A percentile compares a stretch with the other conserved stretches of the same genome.
Evolutionary conservation across 2,888 invertebrate species (phyloP).

Genomic region (Nezara viridula): DNA sequence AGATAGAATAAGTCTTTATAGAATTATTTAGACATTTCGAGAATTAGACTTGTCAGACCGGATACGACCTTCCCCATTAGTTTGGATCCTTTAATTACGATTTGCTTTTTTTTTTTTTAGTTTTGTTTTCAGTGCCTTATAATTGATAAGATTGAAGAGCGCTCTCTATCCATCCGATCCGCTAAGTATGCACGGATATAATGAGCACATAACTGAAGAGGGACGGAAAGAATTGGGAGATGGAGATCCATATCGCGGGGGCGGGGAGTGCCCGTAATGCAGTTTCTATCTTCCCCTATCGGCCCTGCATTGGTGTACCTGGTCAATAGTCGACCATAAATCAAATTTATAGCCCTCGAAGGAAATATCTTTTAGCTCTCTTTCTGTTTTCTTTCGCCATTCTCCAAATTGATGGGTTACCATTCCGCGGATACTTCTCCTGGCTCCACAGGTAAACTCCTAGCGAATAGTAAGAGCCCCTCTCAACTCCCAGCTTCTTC

Average conservation of each 20-base stretch:
- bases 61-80: too few relatives aligned
- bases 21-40: too few relatives aligned
- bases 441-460: constrained; percentile 45
- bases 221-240: neutral
- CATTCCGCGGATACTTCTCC: constrained; percentile 44
- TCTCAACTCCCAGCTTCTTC: neutral
- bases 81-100: too few relatives aligned
- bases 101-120: too few relatives aligned
- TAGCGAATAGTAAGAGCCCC: constrained; percentile 32
- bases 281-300: constrained; percentile 44
- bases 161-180: neutral
- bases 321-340: constrained; percentile 42
- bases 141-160: neutral
- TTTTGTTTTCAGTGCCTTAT: too few relatives aligned
- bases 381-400: constrained; percentile 47
- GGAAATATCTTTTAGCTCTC: constrained; percentile 53
- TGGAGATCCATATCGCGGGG: constrained; percentile 10
- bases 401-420: constrained; percentile 51
- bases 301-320: constrained; percentile 30
- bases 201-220: neutral
- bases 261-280: neutral
- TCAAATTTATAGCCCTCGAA: constrained; percentile 52
- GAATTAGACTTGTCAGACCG: too few relatives aligned
- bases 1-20: too few relatives aligned
- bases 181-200: neutral